Base-by-base conservation (phyloP, 2,797 vertebrate genomes). In the Enteromius anoplus region DNA sequence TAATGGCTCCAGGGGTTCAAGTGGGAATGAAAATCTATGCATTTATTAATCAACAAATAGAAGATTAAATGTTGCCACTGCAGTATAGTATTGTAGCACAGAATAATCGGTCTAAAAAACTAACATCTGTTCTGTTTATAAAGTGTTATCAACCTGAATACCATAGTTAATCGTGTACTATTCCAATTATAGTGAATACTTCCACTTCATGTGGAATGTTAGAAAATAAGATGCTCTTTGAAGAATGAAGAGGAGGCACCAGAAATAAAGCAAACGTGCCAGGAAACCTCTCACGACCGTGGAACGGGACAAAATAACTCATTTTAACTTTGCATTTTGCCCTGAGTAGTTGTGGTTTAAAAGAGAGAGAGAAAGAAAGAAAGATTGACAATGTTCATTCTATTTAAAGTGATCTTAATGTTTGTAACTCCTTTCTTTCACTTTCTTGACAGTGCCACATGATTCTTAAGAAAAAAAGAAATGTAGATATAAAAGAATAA, bases 41-140 rank as follows among this genome's bases (percentile, higher is more conserved):
- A 94, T 93, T 37, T 69, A 21, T 69, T 23, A 69, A 69, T 10
- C 10, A 34, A 34, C 19, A 34, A 40, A 40, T 5, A 40, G 65
- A 68, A 21, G 65, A 68, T 10, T 12, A 5, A 5, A 42, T n/a
- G 0, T 6, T 29, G 5, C 9, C 17, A 58, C 14, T 40, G n/a
- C 26, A 21, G 2, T 14, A 6, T 42, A 6, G 21, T 10, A 58
- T 2, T 55, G 3, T 14, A 58, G 14, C n/a, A 3, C 32, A 42
- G 53, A 40, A 60, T 58, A 58, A 75, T 23, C 12, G 0, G 34
- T 23, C 14, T 64, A 29, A 0, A 32, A 64, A 8, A 34, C 32
- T 32, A 14, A 29, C 12, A 62, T 15, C 26, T 62, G 5, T 23
- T 60, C 23, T 0, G 19, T 55, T 55, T 55, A n/a, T n/a, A 58